A percentile compares a stretch with the other conserved stretches of the same genome.
These are phyloP conservation scores for Drosophila cardini DNA, from an alignment of 1,140 invertebrate genomes.

Conservation along the genomic window DNA sequence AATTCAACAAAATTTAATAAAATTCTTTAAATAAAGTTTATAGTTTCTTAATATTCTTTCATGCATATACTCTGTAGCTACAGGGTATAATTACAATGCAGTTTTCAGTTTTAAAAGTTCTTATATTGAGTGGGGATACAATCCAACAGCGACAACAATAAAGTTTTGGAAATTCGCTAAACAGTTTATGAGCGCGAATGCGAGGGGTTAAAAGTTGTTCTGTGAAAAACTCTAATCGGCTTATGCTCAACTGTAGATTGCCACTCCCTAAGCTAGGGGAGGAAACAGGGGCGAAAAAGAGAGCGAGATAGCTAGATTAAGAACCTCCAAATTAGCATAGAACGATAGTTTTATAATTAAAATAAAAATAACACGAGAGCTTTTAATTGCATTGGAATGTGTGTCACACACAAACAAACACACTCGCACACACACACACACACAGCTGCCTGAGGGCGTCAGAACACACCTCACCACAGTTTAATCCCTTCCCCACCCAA, in stretches of 20 bases:
- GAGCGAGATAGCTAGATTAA: constrained; percentile 4
- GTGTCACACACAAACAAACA: constrained; percentile 32
- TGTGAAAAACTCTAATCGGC: constrained; percentile 19
- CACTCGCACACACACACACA: constrained; percentile 40
- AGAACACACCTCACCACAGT: not conserved
- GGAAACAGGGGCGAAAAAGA: not conserved
- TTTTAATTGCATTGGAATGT: constrained; percentile 69
- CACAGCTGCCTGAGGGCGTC: constrained; percentile 15
- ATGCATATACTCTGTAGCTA: not conserved
- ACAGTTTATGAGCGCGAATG: constrained; percentile 1
- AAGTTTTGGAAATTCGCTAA: constrained; percentile 3
- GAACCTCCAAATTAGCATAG: constrained; percentile 53
- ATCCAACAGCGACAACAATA: not conserved
- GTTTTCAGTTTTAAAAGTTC: not conserved
- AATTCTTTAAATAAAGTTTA: not conserved
- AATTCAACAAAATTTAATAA: too few species aligned
- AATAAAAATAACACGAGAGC: constrained; percentile 57
- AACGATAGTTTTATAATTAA: constrained; percentile 70
- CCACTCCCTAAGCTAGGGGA: not conserved
- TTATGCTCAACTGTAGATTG: constrained; percentile 18
- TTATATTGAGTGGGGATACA: not conserved
- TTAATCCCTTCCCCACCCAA: not conserved
- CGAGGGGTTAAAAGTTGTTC: constrained; percentile 5
- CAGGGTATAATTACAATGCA: not conserved
- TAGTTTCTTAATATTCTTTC: not conserved